phyloP scores from a whole-genome alignment of 2,113 vertebrate species.

The Protomyctophum bolini region DNA sequence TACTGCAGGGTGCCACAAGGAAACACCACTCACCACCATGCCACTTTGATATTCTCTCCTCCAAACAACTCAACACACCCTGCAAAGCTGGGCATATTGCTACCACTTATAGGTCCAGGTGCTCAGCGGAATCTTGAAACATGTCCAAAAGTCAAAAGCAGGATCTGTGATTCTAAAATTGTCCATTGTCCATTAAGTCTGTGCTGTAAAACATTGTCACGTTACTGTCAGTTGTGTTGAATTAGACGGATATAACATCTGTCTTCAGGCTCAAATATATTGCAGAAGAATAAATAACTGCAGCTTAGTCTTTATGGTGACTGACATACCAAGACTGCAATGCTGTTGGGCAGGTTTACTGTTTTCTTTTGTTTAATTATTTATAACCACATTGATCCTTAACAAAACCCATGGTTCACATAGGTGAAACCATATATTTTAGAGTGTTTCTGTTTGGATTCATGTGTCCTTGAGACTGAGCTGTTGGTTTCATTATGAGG shows the following conservation, averaged over 20 bases:
- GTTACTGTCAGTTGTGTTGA: no score
- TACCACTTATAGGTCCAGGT: conserved; percentile 53
- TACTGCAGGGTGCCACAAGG: conserved; percentile 16
- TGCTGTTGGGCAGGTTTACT: conserved; percentile 38
- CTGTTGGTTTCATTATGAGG: background rate
- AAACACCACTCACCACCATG: conserved; percentile 49
- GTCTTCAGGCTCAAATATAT: no score
- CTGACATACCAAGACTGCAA: conserved; percentile 19
- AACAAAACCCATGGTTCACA: background rate
- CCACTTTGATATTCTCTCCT: conserved; percentile 3
- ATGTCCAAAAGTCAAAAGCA: background rate
- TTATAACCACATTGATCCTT: background rate
- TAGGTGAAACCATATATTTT: background rate
- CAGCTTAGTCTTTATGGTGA: background rate
- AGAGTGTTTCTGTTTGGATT: background rate
- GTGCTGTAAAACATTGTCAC: no score
- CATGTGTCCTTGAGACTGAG: background rate
- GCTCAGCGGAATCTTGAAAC: conserved; percentile 20
- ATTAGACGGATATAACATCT: no score
- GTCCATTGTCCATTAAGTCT: no score
- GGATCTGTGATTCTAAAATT: no score
- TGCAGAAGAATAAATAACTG: no score
- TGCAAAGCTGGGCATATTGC: conserved; percentile 29
- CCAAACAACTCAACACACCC: conserved; percentile 56
- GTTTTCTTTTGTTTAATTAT: background rate